Base-by-base conservation (phyloP, 2,113 vertebrate species). In the Blennius ocellaris region DNA sequence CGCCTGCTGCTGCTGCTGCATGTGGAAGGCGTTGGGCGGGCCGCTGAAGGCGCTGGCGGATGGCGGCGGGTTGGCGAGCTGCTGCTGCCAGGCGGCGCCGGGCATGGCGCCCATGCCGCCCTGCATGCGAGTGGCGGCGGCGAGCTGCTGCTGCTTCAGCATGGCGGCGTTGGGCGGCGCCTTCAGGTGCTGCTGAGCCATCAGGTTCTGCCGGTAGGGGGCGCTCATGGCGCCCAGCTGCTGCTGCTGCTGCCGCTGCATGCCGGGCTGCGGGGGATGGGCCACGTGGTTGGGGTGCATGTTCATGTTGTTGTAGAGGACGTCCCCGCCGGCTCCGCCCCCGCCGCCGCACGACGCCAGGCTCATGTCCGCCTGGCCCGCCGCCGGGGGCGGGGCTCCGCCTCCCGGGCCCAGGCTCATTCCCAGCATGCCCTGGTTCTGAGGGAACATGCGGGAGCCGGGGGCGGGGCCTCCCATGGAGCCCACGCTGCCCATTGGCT, bases 371-470 rank as follows among this genome's bases (percentile, higher is more conserved):
- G 95, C 92, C 76, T 96, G 96, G 65, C 83, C 86, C 11, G 92
- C 92, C 5, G 90, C 81, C 0, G 97, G 81, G 47, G 94, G 89
- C 2, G 95, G 84, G 14, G 84, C 84, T 2, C 94, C 95, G 0
- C 94, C 80, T 0, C 78, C 70, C 57, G 96, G 96, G 0, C 93
- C 94, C 55, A 95, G 86, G 48, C 87, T 95, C 89, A 98, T 94
- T 52, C 94, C 94, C 89, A 98, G 95, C 93, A 98, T 95, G 69
- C 87, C 92, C 80, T 95, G 96, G 10, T 91, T 87, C 88, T 96
- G 96, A 63, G 96, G 73, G 89, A 98, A 99, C 92, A 96, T 96
- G 8, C 96, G 96, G 21, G 94, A 91, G 0, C 89, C 91, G 0
- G 96, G 90, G 81, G 82, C 91, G 10, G 96, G 91, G 5, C 94